A percentile compares a stretch with the other conserved stretches of the same genome.
phyloP scores from a whole-genome alignment of 2,113 vertebrate species.

The Glaucomys volans region DNA sequence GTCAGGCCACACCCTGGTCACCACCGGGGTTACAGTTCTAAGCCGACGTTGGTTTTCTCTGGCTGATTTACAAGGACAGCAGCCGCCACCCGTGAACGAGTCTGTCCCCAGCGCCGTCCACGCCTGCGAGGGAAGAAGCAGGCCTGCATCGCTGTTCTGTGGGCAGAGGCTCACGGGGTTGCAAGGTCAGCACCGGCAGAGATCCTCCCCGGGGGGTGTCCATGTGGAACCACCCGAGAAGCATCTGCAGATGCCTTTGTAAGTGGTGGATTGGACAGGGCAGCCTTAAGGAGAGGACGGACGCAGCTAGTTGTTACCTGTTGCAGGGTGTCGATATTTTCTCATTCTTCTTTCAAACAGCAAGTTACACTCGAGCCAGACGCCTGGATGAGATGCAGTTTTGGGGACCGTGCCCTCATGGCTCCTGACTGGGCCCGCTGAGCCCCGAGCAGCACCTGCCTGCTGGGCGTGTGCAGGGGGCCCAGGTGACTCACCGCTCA shows the following conservation, averaged over 20 bases:
- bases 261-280: slow-evolving; percentile 83
- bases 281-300: slow-evolving; percentile 75
- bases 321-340: slow-evolving; percentile 79
- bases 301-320: slow-evolving; percentile 72
- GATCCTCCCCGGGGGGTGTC: slow-evolving; percentile 50
- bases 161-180: slow-evolving; percentile 59
- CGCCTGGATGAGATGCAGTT: background rate
- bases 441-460: too few relatives aligned
- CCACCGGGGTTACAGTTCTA: slow-evolving; percentile 39
- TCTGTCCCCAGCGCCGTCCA: slow-evolving; percentile 60
- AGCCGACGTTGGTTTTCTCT: slow-evolving; percentile 79
- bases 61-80: slow-evolving; percentile 65
- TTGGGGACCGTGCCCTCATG: background rate
- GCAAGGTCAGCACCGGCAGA: slow-evolving; percentile 75
- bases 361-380: slow-evolving; percentile 52
- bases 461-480: too few relatives aligned
- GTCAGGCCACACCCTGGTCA: too few relatives aligned
- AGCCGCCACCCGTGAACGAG: slow-evolving; percentile 63
- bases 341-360: slow-evolving; percentile 77
- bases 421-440: background rate
- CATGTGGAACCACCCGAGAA: slow-evolving; percentile 58
- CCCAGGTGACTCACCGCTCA: too few relatives aligned
- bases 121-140: background rate
- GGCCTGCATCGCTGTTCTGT: slow-evolving; percentile 71
- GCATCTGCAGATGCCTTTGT: slow-evolving; percentile 67